Evolutionary conservation across 1,140 invertebrate species (phyloP).

Genomic region (Scaptomyza pallida): DNA sequence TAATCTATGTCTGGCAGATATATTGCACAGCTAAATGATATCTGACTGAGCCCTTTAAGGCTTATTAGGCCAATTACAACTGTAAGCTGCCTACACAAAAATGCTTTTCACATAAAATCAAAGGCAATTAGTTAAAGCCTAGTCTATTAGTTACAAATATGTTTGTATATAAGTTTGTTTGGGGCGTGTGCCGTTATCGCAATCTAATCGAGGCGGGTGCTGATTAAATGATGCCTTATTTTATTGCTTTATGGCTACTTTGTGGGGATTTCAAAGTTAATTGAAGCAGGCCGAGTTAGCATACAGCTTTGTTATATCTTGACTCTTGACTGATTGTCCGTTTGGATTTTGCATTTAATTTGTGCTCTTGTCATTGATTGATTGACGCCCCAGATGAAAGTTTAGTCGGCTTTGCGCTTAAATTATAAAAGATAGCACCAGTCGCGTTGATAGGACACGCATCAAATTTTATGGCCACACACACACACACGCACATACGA

Average conservation of each 20-base stretch:
- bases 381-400: slow-evolving; percentile 73
- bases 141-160: too few relatives aligned
- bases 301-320: slow-evolving; percentile 20
- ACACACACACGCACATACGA: slow-evolving; percentile 35
- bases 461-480: slow-evolving; percentile 73
- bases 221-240: slow-evolving; percentile 64
- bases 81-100: slow-evolving; percentile 1
- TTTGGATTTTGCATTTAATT: slow-evolving; percentile 63
- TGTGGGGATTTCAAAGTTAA: slow-evolving; percentile 59
- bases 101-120: slow-evolving; percentile 10
- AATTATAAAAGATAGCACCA: slow-evolving; percentile 73
- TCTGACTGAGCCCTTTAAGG: neutral
- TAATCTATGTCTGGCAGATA: neutral
- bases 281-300: slow-evolving; percentile 44
- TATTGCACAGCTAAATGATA: neutral
- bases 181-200: slow-evolving; percentile 1
- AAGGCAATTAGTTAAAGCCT: neutral
- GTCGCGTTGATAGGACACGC: slow-evolving; percentile 64
- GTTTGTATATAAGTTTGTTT: neutral
- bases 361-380: slow-evolving; percentile 79
- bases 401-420: slow-evolving; percentile 69
- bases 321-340: slow-evolving; percentile 65
- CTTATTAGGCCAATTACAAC: neutral
- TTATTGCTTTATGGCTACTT: slow-evolving; percentile 38
- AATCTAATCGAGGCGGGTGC: slow-evolving; percentile 59